A percentile compares a stretch with the other conserved stretches of the same genome.
These are phyloP conservation scores for Bos taurus DNA, from an alignment of 2,113 vertebrate genomes.

Conservation along the genomic window ARS-UCD2.0 NC_037342.1:41050501-41051000, in stretches of 20 bases:
- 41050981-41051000: not conserved
- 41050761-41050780: not conserved
- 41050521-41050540: not conserved
- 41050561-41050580: not conserved
- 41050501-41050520: not conserved
- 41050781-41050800: not conserved
- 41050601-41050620: not conserved
- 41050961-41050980: not conserved
- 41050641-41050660: not conserved
- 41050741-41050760: not conserved
- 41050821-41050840: not conserved
- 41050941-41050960: not conserved
- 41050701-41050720: not conserved
- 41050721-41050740: not conserved
- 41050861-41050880: not conserved
- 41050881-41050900: not conserved
- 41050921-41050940: not conserved
- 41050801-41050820: not conserved
- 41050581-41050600: not conserved
- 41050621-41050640: not conserved
- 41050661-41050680: not conserved
- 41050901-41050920: not conserved
- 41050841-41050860: not conserved
- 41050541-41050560: not conserved
- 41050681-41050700: not conserved